Percentiles rank a stretch among this genome's conserved stretches.
Conservation (phyloP, 2,113 vertebrate species). For the human region DNA sequence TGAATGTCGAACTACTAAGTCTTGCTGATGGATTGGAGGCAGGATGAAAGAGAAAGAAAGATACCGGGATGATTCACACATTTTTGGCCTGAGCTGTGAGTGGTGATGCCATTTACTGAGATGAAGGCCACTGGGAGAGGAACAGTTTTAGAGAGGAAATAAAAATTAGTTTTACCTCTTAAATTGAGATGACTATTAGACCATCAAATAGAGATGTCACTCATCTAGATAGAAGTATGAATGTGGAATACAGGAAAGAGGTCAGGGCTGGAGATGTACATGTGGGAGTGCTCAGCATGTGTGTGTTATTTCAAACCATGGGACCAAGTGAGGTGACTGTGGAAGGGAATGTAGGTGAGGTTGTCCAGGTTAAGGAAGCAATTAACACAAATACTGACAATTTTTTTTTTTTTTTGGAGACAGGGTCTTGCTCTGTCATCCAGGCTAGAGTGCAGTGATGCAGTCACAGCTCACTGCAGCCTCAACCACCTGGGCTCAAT, state of each 20-base stretch:
- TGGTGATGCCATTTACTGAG: not conserved
- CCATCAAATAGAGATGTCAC: not conserved
- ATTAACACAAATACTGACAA: not conserved
- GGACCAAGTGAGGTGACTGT: not conserved
- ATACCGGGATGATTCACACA: not conserved
- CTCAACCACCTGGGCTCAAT: no score
- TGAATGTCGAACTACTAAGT: not conserved
- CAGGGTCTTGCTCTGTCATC: no score
- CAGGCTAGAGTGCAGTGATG: no score
- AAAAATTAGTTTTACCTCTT: slow-evolving; percentile 5
- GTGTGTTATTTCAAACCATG: not conserved
- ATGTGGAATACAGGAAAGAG: not conserved
- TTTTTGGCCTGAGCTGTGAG: not conserved
- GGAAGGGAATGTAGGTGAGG: not conserved
- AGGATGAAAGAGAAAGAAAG: slow-evolving; percentile 10
- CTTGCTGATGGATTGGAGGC: not conserved
- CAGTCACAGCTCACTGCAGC: no score
- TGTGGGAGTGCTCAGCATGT: not conserved
- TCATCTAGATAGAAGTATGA: not conserved
- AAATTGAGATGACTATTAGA: not conserved
- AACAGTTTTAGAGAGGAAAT: not conserved
- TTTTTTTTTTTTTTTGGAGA: not conserved
- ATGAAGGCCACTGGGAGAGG: not conserved
- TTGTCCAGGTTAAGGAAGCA: not conserved
- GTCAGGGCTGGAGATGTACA: not conserved